Base-by-base conservation (phyloP, 2,888 invertebrate genomes). In the Sicus ferrugineus region DNA sequence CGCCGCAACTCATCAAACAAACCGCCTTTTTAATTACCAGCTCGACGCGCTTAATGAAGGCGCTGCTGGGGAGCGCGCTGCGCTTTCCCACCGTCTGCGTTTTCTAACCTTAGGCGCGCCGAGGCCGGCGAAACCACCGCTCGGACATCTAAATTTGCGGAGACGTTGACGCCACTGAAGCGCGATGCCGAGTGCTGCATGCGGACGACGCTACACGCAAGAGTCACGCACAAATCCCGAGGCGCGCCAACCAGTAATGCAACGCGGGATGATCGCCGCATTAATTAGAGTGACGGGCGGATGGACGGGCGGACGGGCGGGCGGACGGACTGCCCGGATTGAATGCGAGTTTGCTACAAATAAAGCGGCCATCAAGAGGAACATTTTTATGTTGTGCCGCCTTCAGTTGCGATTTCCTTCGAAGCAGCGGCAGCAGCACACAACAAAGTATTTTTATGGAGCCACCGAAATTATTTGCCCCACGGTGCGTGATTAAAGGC, bases 1-100 rank as follows among this genome's bases (percentile, higher is more conserved):
- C 30, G 28, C 6, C 31, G 46, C 31, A 67, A 67, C 59, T 67
- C 19, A 48, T 67, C 67, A 67, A 59, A 16, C n/a, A 67, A 59
- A 16, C n/a, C 46, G 66, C 48, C 58, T 48, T 59, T 67, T 67
- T 67, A 67, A 67, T 67, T 67, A 31, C 67, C 58, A n/a, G 54
- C 65, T 6, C 26, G 38, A 21, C 65, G 21, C 38, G 34, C 38
- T 54, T 65, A 52, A 54, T 65, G 46, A 48, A 21, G 54, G 28
- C 11, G n/a, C 19, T 38, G 31, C 26, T 16, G 50, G 28, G n/a
- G 42, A 28, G 46, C 6, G n/a, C n/a, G n/a, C n/a, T n/a, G n/a
- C n/a, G 9, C 38, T 58, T 67, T 48, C 67, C 58, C 67, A 59
- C 59, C 48, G 31, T 56, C 6, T 58, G 16, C 48, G 59, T 31